Evolutionary conservation across 23 tunicate genomes (phyloP), one percentile per base, ranked within the genome.

Genomic region (Halocynthia aurantium): DNA sequence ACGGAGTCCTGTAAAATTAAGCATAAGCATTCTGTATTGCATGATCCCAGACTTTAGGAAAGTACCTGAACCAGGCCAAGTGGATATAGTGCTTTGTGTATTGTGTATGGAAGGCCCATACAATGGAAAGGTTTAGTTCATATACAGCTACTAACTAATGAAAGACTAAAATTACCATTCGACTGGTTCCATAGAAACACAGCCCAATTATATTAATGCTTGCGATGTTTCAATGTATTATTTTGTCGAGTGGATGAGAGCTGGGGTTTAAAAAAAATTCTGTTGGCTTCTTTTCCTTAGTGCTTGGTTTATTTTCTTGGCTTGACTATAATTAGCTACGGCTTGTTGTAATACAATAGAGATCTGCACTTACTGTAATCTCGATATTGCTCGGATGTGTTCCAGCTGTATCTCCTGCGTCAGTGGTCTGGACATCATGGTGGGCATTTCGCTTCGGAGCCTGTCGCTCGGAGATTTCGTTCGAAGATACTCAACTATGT

Each of bases 351-450:
- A 31, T 31, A 1, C 44, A 31, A 31, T 31, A 31, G 44, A 31
- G 44, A 31, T 31, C 44, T 4, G 44, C 7, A 84, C 88, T 80
- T 75, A 91, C 90, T 76, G 97, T 6, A 91, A 73, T 67, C 81
- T 69, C 52, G 98, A 86, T n/a, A 92, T 53, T 0, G 83, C 88
- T 52, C 88, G 75, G 50, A 83, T 82, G 55, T 92, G 98, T 61
- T 92, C 83, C 50, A 82, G 56, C 70, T 86, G 91, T 52, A 92
- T 62, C 61, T 92, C 98, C 52, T 83, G 98, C 1, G 98, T 92
- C 8, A 92, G 82, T 7, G 98, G 98, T 56, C 98, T 77, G 44
- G 92, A 86, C 70, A 92, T 71, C 72, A 92, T 50, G 11, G 81
- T 69, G 10, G 92, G 88, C 92, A 92, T 82, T 63, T 92, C 85